Evolutionary conservation across 2,888 invertebrate genomes (phyloP).

Genomic region (Empis stercorea): DNA sequence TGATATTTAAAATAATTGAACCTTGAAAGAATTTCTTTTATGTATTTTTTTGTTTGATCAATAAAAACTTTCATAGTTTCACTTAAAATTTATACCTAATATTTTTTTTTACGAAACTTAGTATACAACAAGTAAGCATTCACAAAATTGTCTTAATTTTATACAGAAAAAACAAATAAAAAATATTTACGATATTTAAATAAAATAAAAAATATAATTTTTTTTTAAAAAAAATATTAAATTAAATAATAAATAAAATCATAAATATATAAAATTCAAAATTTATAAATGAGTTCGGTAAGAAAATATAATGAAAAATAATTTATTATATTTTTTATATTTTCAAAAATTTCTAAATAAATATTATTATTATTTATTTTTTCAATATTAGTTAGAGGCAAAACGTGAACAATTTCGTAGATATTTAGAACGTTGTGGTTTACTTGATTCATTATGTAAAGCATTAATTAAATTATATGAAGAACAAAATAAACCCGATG

Average conservation of each 20-base stretch:
- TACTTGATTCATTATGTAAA: conserved; percentile 33
- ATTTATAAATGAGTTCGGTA: conserved; percentile 32
- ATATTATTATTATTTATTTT: background rate
- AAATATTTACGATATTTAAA: background rate
- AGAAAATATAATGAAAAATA: no score
- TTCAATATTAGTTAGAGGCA: conserved; percentile 30
- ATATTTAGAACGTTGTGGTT: conserved; percentile 34
- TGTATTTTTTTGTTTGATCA: no score
- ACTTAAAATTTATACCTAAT: no score
- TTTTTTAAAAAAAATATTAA: background rate
- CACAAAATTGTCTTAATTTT: no score
- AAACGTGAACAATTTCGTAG: conserved; percentile 36
- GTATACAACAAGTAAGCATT: no score
- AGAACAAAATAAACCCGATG: conserved; percentile 34
- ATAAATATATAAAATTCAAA: background rate
- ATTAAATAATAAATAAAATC: background rate
- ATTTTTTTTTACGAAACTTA: no score
- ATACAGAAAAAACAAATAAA: no score
- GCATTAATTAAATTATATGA: conserved; percentile 34
- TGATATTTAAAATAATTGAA: no score
- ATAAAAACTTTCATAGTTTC: no score
- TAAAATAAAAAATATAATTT: background rate
- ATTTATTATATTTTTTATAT: no score
- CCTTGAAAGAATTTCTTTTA: no score
- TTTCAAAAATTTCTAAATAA: background rate